A percentile compares a stretch with the other conserved stretches of the same genome.
These are phyloP conservation scores for Drosophila lacicola DNA, from an alignment of 2,888 invertebrate species.

Conservation along the genomic window DNA sequence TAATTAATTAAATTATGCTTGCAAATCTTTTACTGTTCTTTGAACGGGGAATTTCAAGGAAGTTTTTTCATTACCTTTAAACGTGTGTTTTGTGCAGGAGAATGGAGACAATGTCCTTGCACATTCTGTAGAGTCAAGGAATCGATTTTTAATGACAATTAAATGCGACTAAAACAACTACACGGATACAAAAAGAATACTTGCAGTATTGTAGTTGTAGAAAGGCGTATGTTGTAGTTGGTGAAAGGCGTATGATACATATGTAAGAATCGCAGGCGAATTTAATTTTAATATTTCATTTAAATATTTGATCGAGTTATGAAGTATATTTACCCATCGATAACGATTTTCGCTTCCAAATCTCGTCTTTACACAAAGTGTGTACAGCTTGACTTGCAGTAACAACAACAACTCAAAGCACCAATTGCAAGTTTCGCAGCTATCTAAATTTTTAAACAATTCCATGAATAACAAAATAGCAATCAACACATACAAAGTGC, in stretches of 20 bases:
- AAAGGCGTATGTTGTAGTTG: background rate
- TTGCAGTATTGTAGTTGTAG: background rate
- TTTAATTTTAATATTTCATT: background rate
- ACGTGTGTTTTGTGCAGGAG: conserved; percentile 7
- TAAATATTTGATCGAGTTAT: background rate
- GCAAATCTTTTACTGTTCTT: conserved; percentile 30
- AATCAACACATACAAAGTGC: conserved; percentile 54
- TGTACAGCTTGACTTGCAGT: conserved; percentile 1
- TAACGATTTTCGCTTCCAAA: background rate
- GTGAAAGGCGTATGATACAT: background rate
- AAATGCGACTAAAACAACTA: background rate
- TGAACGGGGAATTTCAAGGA: conserved; percentile 36
- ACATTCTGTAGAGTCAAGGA: background rate
- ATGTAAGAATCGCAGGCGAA: background rate
- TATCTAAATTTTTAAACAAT: conserved; percentile 68
- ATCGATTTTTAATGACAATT: conserved; percentile 21
- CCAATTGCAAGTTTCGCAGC: conserved; percentile 36
- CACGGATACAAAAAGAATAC: background rate
- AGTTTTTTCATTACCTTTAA: conserved; percentile 45
- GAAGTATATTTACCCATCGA: background rate
- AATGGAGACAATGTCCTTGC: conserved; percentile 1
- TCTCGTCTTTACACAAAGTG: conserved; percentile 1
- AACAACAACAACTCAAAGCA: conserved; percentile 18
- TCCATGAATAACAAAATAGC: conserved; percentile 74
- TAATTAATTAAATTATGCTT: conserved; percentile 65